Base-by-base conservation (phyloP, 1,140 invertebrate genomes). In the Hydropsyche tenuis region DNA sequence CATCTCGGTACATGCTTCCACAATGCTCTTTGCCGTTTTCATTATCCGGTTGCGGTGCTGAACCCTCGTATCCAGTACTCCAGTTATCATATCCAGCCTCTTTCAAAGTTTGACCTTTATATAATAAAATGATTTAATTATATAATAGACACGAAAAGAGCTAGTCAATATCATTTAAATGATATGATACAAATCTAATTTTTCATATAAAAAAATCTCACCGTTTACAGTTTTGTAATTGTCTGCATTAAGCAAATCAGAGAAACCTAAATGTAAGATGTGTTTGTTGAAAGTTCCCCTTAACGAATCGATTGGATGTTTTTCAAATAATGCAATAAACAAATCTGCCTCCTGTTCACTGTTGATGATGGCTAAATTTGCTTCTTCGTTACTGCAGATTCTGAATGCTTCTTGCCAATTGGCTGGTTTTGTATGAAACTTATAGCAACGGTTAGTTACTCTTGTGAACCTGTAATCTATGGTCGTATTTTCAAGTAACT, bases 1-100 rank as follows among this genome's bases (percentile, higher is more conserved):
- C 83, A 37, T 81, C 81, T 75, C 79, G 80, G 66, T 80, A 80
- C 81, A 85, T 83, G 1, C 80, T 80, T 0, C 83, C 83, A 60
- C 83, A 85, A 2, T 66, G 68, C 65, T 83, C 81, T 0, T 76
- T 75, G 0, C 62, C 75, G 0, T 53, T 42, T 18, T 75, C 72
- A 0, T 79, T 80, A 37, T 82, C 80, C 0, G 83, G 81, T 53
- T 84, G 80, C n/a, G 75, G 73, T 0, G 80, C 80, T n/a, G n/a
- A n/a, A n/a, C n/a, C n/a, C n/a, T n/a, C n/a, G n/a, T n/a, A n/a
- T n/a, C n/a, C n/a, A n/a, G n/a, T n/a, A n/a, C n/a, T n/a, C 83
- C 83, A 84, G 6, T 70, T 66, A 0, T 77, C 75, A 69, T 83
- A 85, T 0, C 83, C 83, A 23, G 77, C 80, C 1, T 78, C 72